Base-by-base conservation (phyloP, 2,797 vertebrate species). In the Ibycter americanus region DNA sequence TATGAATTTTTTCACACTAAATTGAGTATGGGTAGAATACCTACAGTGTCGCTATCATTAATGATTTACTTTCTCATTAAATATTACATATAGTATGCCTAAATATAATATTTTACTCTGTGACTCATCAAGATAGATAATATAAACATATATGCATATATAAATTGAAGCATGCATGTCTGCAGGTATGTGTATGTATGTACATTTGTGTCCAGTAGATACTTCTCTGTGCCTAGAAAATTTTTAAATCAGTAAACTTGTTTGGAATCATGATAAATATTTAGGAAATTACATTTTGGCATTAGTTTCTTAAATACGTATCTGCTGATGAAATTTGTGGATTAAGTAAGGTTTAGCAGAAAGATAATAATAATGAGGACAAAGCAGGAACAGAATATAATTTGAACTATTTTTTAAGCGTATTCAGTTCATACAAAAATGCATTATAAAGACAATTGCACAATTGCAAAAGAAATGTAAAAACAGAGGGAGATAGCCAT, bases 321-420 rank as follows among this genome's bases (percentile, higher is more conserved):
- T 62, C 27, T 89, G 22, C 11, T 70, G 15, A 74, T 81, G 2
- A 61, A 71, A 19, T n/a, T 8, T n/a, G 5, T 61, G 7, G 13
- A 58, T 56, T 63, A 68, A 0, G 1, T 5, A 49, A 0, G 0
- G 8, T 77, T 86, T 81, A 88, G 8, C 4, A 83, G 32, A 82
- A 76, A 5, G 11, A 58, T 31, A 85, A 9, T 23, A 74, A 80
- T 36, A 66, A 89, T 2, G 5, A 89, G 17, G 16, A 22, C 15
- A 68, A 61, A 87, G 44, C 17, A 89, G 59, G 16, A 58, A 7
- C 3, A 49, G 29, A 88, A 62, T 34, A 40, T 36, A 67, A 54
- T 65, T 56, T 68, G 31, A 67, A 68, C 8, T 16, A 8, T 23
- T 55, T 91, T 86, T 61, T 5, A 51, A 67, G 13, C 3, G 23